Evolutionary conservation across 2,797 vertebrate genomes (phyloP), one percentile per base, ranked within the genome.

Genomic region (Parotocinclus haroldoi): DNA sequence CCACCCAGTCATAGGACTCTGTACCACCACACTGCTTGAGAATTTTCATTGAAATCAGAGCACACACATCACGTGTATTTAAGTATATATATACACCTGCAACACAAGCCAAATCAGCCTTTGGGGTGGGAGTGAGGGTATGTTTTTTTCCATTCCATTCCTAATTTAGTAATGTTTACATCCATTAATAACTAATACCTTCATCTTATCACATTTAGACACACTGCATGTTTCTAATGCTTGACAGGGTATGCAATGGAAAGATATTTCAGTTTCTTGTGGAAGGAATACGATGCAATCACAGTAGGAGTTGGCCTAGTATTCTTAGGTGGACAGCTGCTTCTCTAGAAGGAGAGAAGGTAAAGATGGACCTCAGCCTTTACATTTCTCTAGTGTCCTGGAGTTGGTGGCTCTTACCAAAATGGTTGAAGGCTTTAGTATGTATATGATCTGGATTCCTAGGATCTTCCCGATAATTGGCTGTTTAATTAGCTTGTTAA

Each of bases 41-140:
- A 83, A 79, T 79, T 87, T 85, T 85, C 76, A 86, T 83, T 84
- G 82, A 86, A 84, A 84, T 77, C 62, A 58, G 76, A 85, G 79
- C 66, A 45, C 67, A 40, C 65, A 60, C 66, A 77, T 83, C 77
- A 83, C 40, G 60, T 78, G 73, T 78, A 76, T 81, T 75, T 77
- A 69, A 65, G 71, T 76, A 68, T 66, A 78, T 76, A 77, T 76
- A 82, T 68, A 56, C 66, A 18, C 68, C 63, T 79, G 63, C 71
- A 58, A 53, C 67, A 51, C 42, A 58, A 71, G 55, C 62, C 70
- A 49, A 62, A 76, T 69, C 56, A 57, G 61, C 14, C 45, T 37
- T 42, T 49, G 49, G 36, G n/a, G n/a, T n/a, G n/a, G n/a, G n/a
- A n/a, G n/a, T n/a, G n/a, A 27, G 27, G 27, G 27, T 27, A 2